phyloP scores from a whole-genome alignment of 2,113 vertebrate genomes.

The Vidua chalybeata region DNA sequence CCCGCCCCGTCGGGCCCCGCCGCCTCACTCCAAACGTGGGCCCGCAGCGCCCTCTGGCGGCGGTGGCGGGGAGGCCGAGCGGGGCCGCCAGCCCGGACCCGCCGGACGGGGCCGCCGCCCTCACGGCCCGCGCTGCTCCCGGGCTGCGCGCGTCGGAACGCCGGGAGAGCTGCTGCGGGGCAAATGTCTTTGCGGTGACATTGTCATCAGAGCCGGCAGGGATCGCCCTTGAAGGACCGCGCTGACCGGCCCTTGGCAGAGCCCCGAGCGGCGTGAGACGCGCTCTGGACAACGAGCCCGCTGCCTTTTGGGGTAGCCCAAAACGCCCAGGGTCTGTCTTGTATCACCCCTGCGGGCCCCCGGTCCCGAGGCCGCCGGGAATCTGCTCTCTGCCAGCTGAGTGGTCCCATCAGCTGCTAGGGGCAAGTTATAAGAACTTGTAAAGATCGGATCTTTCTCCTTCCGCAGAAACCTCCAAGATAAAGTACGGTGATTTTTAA shows the following conservation, averaged over 20 bases:
- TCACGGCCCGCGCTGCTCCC: background rate
- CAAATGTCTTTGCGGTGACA: background rate
- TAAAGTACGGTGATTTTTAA: background rate
- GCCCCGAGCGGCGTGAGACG: background rate
- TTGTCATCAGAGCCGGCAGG: background rate
- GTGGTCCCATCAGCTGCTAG: background rate
- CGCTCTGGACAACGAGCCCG: background rate
- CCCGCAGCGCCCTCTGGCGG: slow-evolving; percentile 67
- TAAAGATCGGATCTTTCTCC: background rate
- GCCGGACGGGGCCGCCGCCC: too few relatives aligned
- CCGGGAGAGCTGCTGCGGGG: background rate
- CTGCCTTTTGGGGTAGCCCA: background rate
- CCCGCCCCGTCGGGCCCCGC: background rate
- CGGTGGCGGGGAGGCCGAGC: background rate
- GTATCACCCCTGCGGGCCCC: background rate
- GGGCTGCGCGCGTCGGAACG: fast-evolving
- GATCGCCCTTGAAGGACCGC: background rate
- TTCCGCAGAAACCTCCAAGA: background rate
- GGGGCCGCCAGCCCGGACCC: too few relatives aligned
- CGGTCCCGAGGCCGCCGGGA: background rate
- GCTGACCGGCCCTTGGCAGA: background rate
- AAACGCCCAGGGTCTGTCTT: background rate
- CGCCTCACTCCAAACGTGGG: slow-evolving; percentile 13
- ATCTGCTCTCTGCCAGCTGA: background rate
- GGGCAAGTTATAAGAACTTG: background rate